Evolutionary conservation across 30 jellyfish, hydroid and myxozoan species (phyloP), one percentile per base, ranked within the genome.

Genomic region (Calvadosia cruxmelitensis): DNA sequence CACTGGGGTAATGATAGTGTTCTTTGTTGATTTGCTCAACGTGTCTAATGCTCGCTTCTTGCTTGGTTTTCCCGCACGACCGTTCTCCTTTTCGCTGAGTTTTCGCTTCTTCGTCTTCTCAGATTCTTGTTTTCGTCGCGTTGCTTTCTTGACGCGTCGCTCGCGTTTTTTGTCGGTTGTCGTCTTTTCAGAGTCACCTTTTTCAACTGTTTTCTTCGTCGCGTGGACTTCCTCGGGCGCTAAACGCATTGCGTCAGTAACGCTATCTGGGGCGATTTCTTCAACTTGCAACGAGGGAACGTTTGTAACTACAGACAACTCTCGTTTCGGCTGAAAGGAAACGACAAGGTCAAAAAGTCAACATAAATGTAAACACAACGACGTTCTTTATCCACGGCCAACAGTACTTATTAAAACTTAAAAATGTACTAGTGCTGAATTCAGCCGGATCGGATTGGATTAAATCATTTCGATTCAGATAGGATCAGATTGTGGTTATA

Each of bases 211-310:
- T n/a, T 57, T 69, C 63, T 42, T 53, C 29, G 75, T 83, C 48
- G 68, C 76, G 61, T 73, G 50, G 15, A 82, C 63, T 49, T 83
- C 95, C 51, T 83, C 91, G 23, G 90, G 95, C 51, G 90, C 95
- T 29, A 75, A 49, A 70, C 34, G 53, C n/a, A 49, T 42, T 28
- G 52, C 79, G 15, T 67, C 71, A 61, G 94, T 82, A 68, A 80
- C 81, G 2, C 93, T 77, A 16, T 79, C 83, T 28, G 99, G 99
- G 5, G 94, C 78, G 34, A 53, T 53, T 62, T 91, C 99, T 65
- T 91, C 99, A 69, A 91, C 74, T 34, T 75, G 94, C 26, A 91
- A 50, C 3, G 99, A 82, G 0, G 94, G 95, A 53, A 82, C 70
- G 74, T 91, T 91, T 27, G 99, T 48, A 12, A 91, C 52, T 31